A percentile compares a stretch with the other conserved stretches of the same genome.
Conservation (phyloP, 1,140 invertebrate genomes). For the Physella acuta region DNA sequence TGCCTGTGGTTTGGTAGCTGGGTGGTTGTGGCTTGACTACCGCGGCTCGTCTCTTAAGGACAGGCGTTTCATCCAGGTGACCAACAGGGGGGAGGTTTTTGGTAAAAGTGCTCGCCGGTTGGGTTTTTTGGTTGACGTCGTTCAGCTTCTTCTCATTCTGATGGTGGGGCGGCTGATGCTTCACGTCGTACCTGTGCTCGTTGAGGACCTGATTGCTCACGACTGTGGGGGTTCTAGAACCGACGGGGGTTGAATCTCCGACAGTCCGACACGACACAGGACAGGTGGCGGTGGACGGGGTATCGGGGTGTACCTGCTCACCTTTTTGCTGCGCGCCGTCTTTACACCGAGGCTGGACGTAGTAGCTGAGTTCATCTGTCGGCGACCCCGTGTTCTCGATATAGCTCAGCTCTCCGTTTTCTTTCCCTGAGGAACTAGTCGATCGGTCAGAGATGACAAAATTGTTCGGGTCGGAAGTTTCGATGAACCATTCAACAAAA, state of each 20-base stretch:
- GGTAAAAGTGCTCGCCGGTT: too few relatives aligned
- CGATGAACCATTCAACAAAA: constrained; percentile 27
- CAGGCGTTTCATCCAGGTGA: too few relatives aligned
- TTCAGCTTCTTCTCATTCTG: too few relatives aligned
- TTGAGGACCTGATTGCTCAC: too few relatives aligned
- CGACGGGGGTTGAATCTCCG: too few relatives aligned
- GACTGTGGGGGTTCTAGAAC: background rate
- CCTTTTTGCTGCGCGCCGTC: background rate
- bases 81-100: too few relatives aligned
- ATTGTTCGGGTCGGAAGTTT: constrained; percentile 18
- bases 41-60: too few relatives aligned
- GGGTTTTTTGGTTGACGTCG: too few relatives aligned
- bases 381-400: background rate
- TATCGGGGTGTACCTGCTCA: background rate
- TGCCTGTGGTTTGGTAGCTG: too few relatives aligned
- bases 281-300: background rate
- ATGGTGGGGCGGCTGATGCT: background rate
- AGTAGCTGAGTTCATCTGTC: background rate
- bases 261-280: background rate
- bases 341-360: background rate
- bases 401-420: background rate
- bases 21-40: too few relatives aligned
- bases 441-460: constrained; percentile 10
- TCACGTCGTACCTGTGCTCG: too few relatives aligned
- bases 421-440: constrained; percentile 1